A percentile compares a stretch with the other conserved stretches of the same genome.
phyloP scores from a whole-genome alignment of 2,888 invertebrate genomes.

The Melangyna quadrimaculata region DNA sequence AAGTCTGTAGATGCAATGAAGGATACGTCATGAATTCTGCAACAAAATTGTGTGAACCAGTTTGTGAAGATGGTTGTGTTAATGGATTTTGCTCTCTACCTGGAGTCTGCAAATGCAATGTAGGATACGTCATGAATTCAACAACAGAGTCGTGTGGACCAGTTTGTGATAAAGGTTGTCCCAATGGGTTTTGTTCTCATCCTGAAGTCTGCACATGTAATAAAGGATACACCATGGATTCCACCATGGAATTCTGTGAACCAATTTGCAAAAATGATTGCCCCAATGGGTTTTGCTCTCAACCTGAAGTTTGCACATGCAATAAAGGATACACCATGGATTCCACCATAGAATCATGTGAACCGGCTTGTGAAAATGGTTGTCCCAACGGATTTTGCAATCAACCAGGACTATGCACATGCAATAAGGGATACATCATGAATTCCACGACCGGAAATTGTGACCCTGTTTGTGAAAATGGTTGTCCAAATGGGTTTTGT shows the following conservation, averaged over 20 bases:
- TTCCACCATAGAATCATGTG: not conserved
- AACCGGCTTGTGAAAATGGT: not conserved
- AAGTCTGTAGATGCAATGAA: conserved; percentile 74
- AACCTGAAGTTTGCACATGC: conserved; percentile 86
- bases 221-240: conserved; percentile 47
- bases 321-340: conserved; percentile 82
- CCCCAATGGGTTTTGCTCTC: conserved; percentile 85
- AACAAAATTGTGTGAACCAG: conserved; percentile 62
- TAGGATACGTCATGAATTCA: conserved; percentile 81
- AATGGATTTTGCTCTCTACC: conserved; percentile 87
- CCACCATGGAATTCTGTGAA: conserved; percentile 44
- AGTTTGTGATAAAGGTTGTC: conserved; percentile 73
- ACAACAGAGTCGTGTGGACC: conserved; percentile 69
- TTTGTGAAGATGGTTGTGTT: conserved; percentile 83
- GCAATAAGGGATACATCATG: conserved; percentile 75
- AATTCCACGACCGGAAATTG: conserved; percentile 8
- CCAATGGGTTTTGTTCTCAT: conserved; percentile 77
- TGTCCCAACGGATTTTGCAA: not conserved
- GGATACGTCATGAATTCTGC: conserved; percentile 55
- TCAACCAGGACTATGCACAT: conserved; percentile 82
- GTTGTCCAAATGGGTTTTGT: conserved; percentile 76
- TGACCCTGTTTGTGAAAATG: conserved; percentile 43
- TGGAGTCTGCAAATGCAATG: conserved; percentile 86
- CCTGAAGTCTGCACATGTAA: conserved; percentile 76
- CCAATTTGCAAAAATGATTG: conserved; percentile 82